Conservation (phyloP, 2,797 vertebrate genomes). For the Myiotriccus ornatus region DNA sequence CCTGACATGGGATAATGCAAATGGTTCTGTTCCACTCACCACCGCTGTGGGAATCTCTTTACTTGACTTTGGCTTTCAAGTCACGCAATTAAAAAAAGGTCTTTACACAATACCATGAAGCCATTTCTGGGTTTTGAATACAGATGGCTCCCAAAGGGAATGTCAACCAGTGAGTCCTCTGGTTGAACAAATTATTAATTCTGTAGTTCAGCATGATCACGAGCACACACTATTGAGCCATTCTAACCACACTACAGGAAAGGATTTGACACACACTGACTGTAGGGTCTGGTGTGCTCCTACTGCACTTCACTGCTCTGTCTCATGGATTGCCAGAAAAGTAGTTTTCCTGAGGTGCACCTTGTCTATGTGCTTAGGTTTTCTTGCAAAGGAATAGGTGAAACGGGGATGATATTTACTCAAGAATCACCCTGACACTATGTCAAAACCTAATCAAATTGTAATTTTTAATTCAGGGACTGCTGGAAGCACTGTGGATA, state of each 20-base stretch:
- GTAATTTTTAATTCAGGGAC: background rate
- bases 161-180: background rate
- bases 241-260: background rate
- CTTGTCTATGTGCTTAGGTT: background rate
- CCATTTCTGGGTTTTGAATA: background rate
- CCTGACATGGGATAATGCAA: background rate
- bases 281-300: background rate
- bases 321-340: background rate
- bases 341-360: background rate
- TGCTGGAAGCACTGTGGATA: background rate
- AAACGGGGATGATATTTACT: background rate
- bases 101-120: background rate
- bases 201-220: background rate
- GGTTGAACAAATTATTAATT: background rate
- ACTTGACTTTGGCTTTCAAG: background rate
- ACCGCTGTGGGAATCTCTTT: fast-evolving
- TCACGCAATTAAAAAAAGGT: background rate
- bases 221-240: background rate
- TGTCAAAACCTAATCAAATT: background rate
- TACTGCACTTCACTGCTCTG: background rate
- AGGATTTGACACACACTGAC: background rate
- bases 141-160: background rate
- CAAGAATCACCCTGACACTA: background rate
- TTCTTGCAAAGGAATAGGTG: background rate
- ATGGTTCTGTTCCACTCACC: background rate